phyloP scores from a whole-genome alignment of 2,888 invertebrate species.

The Polydrusus pterygomalis region DNA sequence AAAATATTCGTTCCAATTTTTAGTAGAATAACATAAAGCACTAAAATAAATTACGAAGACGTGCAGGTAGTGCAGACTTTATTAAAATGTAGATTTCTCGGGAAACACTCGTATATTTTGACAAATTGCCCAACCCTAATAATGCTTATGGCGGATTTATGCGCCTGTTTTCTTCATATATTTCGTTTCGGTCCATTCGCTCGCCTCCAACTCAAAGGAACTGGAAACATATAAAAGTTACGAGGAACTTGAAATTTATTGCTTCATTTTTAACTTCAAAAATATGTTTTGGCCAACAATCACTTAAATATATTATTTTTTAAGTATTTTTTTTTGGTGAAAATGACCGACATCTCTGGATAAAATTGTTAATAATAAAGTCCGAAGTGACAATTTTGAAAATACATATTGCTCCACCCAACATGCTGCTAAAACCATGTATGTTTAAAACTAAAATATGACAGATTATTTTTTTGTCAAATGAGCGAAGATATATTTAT shows the following conservation, averaged over 20 bases:
- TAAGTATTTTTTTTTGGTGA: no score
- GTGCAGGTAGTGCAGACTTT: constrained; percentile 1
- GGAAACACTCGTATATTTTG: constrained; percentile 44
- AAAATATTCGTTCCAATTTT: no score
- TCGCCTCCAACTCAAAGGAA: constrained; percentile 25
- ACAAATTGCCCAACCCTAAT: constrained; percentile 49
- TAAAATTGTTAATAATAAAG: no score
- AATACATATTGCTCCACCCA: no score
- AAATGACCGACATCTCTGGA: no score
- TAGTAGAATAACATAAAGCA: background rate
- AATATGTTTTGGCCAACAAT: background rate
- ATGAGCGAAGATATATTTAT: no score
- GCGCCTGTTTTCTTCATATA: constrained; percentile 51
- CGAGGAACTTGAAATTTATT: constrained; percentile 36
- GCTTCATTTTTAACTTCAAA: constrained; percentile 36
- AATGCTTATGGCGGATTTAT: constrained; percentile 52
- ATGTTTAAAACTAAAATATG: no score
- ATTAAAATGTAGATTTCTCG: constrained; percentile 17
- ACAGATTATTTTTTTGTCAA: no score
- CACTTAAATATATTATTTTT: background rate
- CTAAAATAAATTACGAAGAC: background rate
- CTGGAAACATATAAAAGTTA: constrained; percentile 42
- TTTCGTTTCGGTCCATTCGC: constrained; percentile 50
- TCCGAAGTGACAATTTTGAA: no score
- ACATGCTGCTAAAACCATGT: no score